A percentile compares a stretch with the other conserved stretches of the same genome.
Evolutionary conservation across 2,888 invertebrate species (phyloP).

Genomic region (Lydus trimaculatus): DNA sequence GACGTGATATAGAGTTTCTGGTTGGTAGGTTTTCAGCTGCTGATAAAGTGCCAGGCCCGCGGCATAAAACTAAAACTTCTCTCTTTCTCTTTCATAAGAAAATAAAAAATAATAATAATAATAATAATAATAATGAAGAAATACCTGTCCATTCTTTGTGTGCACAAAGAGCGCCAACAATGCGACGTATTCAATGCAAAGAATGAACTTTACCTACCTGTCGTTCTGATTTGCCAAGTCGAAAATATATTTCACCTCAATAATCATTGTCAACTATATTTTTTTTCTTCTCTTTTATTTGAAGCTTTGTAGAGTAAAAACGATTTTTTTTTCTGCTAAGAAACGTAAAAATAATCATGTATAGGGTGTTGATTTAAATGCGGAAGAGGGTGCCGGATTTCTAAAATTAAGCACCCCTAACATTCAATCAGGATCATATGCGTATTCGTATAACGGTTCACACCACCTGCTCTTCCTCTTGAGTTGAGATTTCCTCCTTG

Average conservation of each 20-base stretch:
- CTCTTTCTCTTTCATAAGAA: neutral
- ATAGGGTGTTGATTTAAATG: slow-evolving; percentile 14
- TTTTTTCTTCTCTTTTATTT: slow-evolving; percentile 29
- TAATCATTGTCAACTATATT: slow-evolving; percentile 56
- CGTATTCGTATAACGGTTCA: slow-evolving; percentile 24
- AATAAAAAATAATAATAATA: neutral
- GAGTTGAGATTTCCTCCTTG: slow-evolving; percentile 18
- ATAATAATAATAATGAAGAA: slow-evolving; percentile 43
- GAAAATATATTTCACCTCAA: slow-evolving; percentile 58
- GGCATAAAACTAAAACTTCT: slow-evolving; percentile 45
- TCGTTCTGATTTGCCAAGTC: slow-evolving; percentile 58
- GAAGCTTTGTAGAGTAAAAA: neutral
- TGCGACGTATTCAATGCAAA: slow-evolving; percentile 47
- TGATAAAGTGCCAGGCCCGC: slow-evolving; percentile 38
- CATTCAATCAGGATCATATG: slow-evolving; percentile 12
- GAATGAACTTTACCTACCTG: slow-evolving; percentile 57
- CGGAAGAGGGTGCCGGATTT: slow-evolving; percentile 17
- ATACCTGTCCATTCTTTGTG: slow-evolving; percentile 54
- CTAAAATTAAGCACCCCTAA: slow-evolving; percentile 23
- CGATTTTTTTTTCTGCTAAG: slow-evolving; percentile 10
- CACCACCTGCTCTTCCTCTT: slow-evolving; percentile 23
- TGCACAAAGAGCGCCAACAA: slow-evolving; percentile 51
- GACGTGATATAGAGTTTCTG: slow-evolving; percentile 11
- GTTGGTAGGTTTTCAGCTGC: slow-evolving; percentile 14
- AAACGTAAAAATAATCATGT: slow-evolving; percentile 22